Evolutionary conservation across 2,888 invertebrate genomes (phyloP).

Genomic region (Lysandra coridon): DNA sequence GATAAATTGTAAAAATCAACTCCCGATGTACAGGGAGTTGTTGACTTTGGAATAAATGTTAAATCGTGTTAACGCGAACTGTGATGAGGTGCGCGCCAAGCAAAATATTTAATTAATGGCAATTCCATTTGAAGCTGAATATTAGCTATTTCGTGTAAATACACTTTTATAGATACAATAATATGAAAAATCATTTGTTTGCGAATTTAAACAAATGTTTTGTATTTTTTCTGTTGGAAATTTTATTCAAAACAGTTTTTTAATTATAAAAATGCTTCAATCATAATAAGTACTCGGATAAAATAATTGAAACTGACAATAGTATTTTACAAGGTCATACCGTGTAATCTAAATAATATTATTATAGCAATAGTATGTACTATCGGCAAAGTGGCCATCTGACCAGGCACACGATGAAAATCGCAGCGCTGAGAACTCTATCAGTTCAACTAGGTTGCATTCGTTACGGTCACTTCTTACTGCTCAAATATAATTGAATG

Average conservation of each 20-base stretch:
- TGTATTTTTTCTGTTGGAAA: background rate
- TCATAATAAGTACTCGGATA: background rate
- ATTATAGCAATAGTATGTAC: background rate
- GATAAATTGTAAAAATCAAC: slow-evolving; percentile 35
- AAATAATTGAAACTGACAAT: background rate
- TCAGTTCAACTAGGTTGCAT: background rate
- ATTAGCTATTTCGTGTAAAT: slow-evolving; percentile 22
- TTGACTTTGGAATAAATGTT: slow-evolving; percentile 34
- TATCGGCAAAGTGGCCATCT: background rate
- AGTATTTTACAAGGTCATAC: background rate
- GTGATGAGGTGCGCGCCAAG: slow-evolving; percentile 31
- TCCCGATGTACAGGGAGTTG: slow-evolving; percentile 31
- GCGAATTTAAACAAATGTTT: background rate
- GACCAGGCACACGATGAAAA: background rate
- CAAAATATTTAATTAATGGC: slow-evolving; percentile 32
- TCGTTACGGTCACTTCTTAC: background rate
- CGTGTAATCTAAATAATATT: background rate
- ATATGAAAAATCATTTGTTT: background rate
- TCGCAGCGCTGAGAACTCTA: background rate
- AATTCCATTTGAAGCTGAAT: slow-evolving; percentile 2
- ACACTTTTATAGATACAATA: background rate
- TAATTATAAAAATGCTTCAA: background rate
- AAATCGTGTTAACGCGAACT: slow-evolving; percentile 32
- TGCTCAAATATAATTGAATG: background rate
- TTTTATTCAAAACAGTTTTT: background rate